Evolutionary conservation across 2,113 vertebrate genomes (phyloP), one percentile per base, ranked within the genome.

Genomic region (Eurypyga helias): DNA sequence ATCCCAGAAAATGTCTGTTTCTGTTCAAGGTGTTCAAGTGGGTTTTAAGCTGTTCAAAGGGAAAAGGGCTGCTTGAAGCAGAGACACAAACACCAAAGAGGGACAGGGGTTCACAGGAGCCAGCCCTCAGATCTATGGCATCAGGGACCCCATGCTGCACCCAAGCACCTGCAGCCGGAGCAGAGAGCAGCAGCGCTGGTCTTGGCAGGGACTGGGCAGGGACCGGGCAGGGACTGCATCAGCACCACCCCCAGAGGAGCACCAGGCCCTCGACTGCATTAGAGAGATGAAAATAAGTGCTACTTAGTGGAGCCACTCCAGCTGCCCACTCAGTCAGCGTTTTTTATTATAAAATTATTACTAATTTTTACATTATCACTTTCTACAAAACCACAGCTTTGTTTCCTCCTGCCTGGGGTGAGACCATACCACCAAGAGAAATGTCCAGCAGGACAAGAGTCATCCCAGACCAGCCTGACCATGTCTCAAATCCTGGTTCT

Each of bases 101-200:
- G n/a, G 38, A 12, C 4, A 1, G 29, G 69, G 14, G 15, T 34
- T 33, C 2, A 2, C 7, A 17, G 31, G 33, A 36, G 60, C 38
- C 71, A 61, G 29, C 41, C 15, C 48, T 62, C 1, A 0, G 43
- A 45, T 16, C 45, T 45, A 7, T 17, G 45, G 15, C 1, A 2
- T 21, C 9, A 24, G 54, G 48, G 34, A 51, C 23, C 10, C 48
- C 41, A 57, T 0, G 2, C 41, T 69, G 28, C n/a, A 17, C 48
- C 41, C 54, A 10, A 13, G 52, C 52, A 46, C 29, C 52, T n/a
- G 46, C 80, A 79, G 89, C 17, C n/a, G 5, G 14, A 57, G 61
- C 55, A 81, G 24, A 73, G 58, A 60, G 23, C 52, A 36, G 60
- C 3, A 2, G 41, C 51, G 64, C 41, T 38, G 28, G 48, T 33